Percentiles rank a stretch among this genome's conserved stretches.
phyloP scores from a whole-genome alignment of 2,888 invertebrate genomes.

The Apotomis capreana region DNA sequence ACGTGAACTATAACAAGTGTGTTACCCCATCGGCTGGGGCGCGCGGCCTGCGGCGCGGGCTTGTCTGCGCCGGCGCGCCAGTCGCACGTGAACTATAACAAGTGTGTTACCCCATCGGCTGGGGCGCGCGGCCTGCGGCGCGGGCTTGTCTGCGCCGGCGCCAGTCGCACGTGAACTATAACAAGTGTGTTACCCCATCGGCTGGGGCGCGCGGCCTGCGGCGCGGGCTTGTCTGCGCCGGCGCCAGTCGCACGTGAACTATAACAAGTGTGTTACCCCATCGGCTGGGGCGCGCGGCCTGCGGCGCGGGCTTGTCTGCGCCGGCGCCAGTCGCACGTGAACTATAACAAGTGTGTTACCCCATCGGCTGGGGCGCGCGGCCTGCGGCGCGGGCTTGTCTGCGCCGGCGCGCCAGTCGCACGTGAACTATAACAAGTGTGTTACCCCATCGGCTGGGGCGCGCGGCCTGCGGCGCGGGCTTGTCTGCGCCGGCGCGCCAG shows the following conservation, averaged over 20 bases:
- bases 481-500: conserved; percentile 66
- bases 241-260: conserved; percentile 78
- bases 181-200: conserved; percentile 64
- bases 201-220: conserved; percentile 53
- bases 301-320: conserved; percentile 44
- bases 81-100: conserved; percentile 69
- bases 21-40: conserved; percentile 72
- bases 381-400: conserved; percentile 41
- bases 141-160: conserved; percentile 53
- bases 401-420: conserved; percentile 76
- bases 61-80: conserved; percentile 65
- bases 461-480: conserved; percentile 38
- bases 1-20: conserved; percentile 57
- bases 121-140: conserved; percentile 48
- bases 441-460: conserved; percentile 72
- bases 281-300: conserved; percentile 56
- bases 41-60: conserved; percentile 38
- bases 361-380: conserved; percentile 65
- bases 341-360: conserved; percentile 50
- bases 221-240: conserved; percentile 48
- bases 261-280: conserved; percentile 59
- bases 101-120: conserved; percentile 67
- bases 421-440: conserved; percentile 54
- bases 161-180: conserved; percentile 76
- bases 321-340: conserved; percentile 80